Base-by-base conservation (phyloP, 2,888 invertebrate genomes). In the Pasiphila rectangulata region DNA sequence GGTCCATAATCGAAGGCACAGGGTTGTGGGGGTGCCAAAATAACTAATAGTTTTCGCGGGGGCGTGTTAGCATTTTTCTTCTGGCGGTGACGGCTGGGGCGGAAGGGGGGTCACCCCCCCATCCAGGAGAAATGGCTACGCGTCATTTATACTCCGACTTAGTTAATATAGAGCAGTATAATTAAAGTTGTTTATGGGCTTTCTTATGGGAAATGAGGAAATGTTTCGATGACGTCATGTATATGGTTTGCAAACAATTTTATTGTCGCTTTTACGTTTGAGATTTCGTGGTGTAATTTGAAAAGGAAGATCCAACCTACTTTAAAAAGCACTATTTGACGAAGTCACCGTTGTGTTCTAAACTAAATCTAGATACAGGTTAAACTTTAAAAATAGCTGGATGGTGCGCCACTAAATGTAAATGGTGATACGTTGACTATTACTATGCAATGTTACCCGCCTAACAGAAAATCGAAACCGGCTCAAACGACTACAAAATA, bases 31-130 rank as follows among this genome's bases (percentile, higher is more conserved):
- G 87, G 87, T 85, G 87, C 87, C 87, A 84, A 88, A 87, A 86
- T 87, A 87, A 88, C 85, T 87, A 88, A 87, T 88, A 88, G 87
- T 88, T 88, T 86, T 82, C 81, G 85, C 82, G 87, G 83, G 82
- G 87, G 85, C 84, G 87, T 87, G 87, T 88, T 87, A 87, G 87
- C 87, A 88, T 88, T 88, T 87, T 88, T 88, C 87, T 88, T 88
- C 87, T 88, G 87, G 65, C 78, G 77, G 79, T 88, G 87, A 88
- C 87, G 87, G 75, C 72, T 68, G 71, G 67, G 57, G 51, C 45
- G 58, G 54, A 49, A 52, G 51, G 57, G 50, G 59, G 62, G 62
- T 66, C 73, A 74, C 78, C 75, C 75, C 79, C 75, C 76, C 79
- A n/a, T 78, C 78, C 73, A 81, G 75, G 79, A 77, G 82, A 68